Evolutionary conservation across 2,888 invertebrate species (phyloP).

Genomic region (Unio pictorum): DNA sequence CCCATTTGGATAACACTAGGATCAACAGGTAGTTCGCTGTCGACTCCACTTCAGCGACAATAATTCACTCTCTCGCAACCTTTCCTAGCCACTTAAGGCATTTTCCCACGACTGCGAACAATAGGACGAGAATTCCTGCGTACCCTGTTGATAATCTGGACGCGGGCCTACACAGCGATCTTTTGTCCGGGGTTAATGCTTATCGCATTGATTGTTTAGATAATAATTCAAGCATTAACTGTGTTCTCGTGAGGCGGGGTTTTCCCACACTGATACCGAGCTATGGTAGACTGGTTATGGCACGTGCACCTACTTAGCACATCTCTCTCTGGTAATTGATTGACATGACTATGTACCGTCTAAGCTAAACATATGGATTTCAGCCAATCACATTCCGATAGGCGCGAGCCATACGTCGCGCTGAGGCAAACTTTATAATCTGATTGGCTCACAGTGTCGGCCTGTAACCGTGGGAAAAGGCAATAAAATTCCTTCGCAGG

Average conservation of each 20-base stretch:
- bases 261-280: conserved; percentile 61
- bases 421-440: conserved; percentile 14
- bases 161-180: conserved; percentile 30
- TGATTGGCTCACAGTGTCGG: conserved; percentile 55
- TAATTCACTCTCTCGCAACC: too few species aligned
- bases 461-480: conserved; percentile 63
- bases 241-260: conserved; percentile 46
- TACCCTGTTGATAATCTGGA: conserved; percentile 26
- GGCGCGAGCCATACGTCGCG: conserved; percentile 36
- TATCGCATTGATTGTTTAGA: conserved; percentile 39
- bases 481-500: conserved; percentile 57
- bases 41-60: too few species aligned
- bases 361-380: conserved; percentile 24
- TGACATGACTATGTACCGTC: conserved; percentile 41
- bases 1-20: too few species aligned
- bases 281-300: conserved; percentile 48
- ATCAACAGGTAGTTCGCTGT: too few species aligned
- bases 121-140: conserved; percentile 26
- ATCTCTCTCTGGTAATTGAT: conserved; percentile 46
- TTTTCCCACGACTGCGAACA: conserved; percentile 41
- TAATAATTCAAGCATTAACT: conserved; percentile 14
- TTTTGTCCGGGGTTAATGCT: conserved; percentile 23
- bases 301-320: conserved; percentile 54
- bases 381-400: conserved; percentile 35
- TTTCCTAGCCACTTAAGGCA: conserved; percentile 42